Base-by-base conservation (phyloP, 2,888 invertebrate species). In the Agrotis exclamationis region DNA sequence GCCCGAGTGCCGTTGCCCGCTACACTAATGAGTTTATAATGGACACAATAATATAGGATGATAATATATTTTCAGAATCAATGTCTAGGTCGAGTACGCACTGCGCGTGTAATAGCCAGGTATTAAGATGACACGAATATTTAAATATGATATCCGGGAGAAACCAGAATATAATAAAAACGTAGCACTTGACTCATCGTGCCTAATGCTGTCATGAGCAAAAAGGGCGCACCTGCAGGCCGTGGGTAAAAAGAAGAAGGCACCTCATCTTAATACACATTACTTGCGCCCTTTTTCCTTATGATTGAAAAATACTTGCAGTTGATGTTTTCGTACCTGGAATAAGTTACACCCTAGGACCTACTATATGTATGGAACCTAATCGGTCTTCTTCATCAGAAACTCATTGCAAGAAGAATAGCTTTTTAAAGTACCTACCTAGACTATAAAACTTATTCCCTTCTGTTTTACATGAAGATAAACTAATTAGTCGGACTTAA, bases 1-100 rank as follows among this genome's bases (percentile, higher is more conserved):
- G 87, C 85, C 87, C 92, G 92, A 95, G 94, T 95, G 94, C 96
- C 95, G 96, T 96, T 95, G 95, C 92, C 91, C 94, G 95, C 93
- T 93, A 93, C 93, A 93, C 95, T 96, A 96, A 96, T 96, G 95
- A 95, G 92, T 94, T 96, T 96, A 96, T 96, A 96, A 96, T 96
- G 95, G 93, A 93, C 92, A 92, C 90, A 93, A 94, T 95, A 93
- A 93, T 93, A 93, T 92, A 86, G 88, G 89, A 93, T 94, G 93
- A 96, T 95, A 91, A 94, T 94, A 95, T 94, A 95, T 93, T 94
- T 94, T 93, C 89, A 87, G 91, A 93, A 94, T 95, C 95, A 95
- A 95, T 95, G 95, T 95, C 95, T 95, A 95, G 94, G 94, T 94
- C 94, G 92, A 88, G 86, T 88, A 82, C 84, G 86, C 79, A 82